These are phyloP conservation scores for Bucorvus abyssinicus DNA, from an alignment of 2,797 vertebrate genomes.

Conservation along the genomic window DNA sequence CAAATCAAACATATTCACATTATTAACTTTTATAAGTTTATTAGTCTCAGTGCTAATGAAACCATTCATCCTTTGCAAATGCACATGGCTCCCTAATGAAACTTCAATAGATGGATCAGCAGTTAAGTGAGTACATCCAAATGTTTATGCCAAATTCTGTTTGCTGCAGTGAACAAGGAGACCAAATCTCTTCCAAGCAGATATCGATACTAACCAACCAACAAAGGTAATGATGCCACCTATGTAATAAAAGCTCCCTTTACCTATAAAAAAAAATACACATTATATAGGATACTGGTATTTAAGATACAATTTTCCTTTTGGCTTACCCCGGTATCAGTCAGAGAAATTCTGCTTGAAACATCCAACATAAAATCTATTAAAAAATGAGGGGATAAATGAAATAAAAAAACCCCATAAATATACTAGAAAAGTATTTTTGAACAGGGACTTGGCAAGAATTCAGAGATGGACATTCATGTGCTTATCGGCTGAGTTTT, in stretches of 20 bases:
- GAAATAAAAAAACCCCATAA: background rate
- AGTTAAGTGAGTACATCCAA: slow-evolving; percentile 71
- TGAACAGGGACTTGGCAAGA: background rate
- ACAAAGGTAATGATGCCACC: background rate
- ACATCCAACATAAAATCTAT: background rate
- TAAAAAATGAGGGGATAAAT: background rate
- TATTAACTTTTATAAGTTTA: slow-evolving; percentile 86
- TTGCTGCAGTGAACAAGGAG: slow-evolving; percentile 59
- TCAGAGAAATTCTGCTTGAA: background rate
- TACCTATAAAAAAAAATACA: background rate
- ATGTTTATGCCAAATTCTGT: slow-evolving; percentile 70
- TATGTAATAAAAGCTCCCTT: background rate
- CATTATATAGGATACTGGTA: background rate
- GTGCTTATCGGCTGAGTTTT: background rate
- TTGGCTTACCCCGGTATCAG: background rate
- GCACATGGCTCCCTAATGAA: slow-evolving; percentile 79
- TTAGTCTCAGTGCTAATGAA: slow-evolving; percentile 83
- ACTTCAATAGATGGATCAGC: slow-evolving; percentile 77
- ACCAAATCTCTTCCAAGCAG: slow-evolving; percentile 48
- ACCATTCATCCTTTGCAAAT: slow-evolving; percentile 81
- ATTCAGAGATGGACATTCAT: background rate
- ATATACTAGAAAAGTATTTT: background rate
- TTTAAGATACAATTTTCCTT: background rate
- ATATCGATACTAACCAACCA: slow-evolving; percentile 4
- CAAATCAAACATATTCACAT: slow-evolving; percentile 85